Base-by-base conservation (phyloP, 2,113 vertebrate species). In the Percopsis transmontana region DNA sequence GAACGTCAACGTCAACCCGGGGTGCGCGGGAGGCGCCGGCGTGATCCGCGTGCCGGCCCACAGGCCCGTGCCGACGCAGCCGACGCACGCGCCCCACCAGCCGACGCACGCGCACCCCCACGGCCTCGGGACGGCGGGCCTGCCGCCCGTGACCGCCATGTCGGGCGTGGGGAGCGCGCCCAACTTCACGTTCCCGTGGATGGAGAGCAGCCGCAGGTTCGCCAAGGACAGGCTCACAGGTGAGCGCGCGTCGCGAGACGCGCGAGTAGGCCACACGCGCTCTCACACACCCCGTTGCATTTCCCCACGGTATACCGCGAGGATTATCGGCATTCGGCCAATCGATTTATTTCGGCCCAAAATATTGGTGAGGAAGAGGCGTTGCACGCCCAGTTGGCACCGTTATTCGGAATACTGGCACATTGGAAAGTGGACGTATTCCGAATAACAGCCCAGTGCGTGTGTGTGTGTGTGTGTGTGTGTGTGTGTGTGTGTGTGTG, bases 141-240 rank as follows among this genome's bases (percentile, higher is more conserved):
- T 92, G 52, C 86, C 92, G 13, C 78, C 83, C 1, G 56, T 85
- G 40, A 67, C 83, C 21, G 81, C 90, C 1, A 78, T 91, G n/a
- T 86, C 91, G 80, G 89, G 85, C 74, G 92, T 95, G 73, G 93
- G 91, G 5, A 90, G 76, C 24, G 84, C 89, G 42, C 68, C 90
- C 0, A 93, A 93, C 70, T 94, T 97, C 84, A 91, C 95, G 72
- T 97, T 97, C 70, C 95, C 96, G 3, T 98, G 96, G 96, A 96
- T 96, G 95, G 95, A 97, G 85, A 94, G 92, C 87, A 94, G 93
- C 74, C 91, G 95, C 65, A 91, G 95, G 73, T 94, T 95, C 60
- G 93, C 95, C 40, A 98, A 98, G 81, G 96, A 98, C 80, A 93
- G 95, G 85, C 77, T 97, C 48, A 94, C 96, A 88, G 96, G 96